A percentile compares a stretch with the other conserved stretches of the same genome.
Conservation (phyloP, 2,797 vertebrate genomes). For the Rhyacichthys aspro region DNA sequence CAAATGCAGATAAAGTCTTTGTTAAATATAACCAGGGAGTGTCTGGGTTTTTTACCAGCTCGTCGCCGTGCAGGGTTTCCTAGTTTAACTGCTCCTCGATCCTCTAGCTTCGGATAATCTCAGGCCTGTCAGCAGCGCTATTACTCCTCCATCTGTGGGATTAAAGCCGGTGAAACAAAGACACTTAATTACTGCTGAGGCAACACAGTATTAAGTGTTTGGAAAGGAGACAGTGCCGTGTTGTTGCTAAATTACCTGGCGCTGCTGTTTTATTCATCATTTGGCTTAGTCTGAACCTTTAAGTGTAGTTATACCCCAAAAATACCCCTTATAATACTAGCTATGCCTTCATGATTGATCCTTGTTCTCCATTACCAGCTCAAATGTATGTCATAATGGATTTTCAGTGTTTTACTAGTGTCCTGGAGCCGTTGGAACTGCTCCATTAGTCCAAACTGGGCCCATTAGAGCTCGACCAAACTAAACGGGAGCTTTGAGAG, state of each 20-base stretch:
- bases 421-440: conserved; percentile 51
- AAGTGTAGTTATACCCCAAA: not conserved
- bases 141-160: conserved; percentile 67
- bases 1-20: conserved; percentile 14
- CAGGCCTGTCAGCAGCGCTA: conserved; percentile 63
- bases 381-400: conserved; percentile 66
- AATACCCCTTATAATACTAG: conserved; percentile 1
- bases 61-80: conserved; percentile 5
- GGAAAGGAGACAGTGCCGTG: conserved; percentile 10
- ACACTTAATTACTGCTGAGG: conserved; percentile 71
- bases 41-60: not conserved
- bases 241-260: conserved; percentile 37
- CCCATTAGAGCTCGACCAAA: conserved; percentile 65
- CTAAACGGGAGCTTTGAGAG: conserved; percentile 66
- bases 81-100: conserved; percentile 16
- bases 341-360: conserved; percentile 38
- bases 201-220: conserved; percentile 41
- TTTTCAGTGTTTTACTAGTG: conserved; percentile 59
- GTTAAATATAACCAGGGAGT: conserved; percentile 1
- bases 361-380: conserved; percentile 56
- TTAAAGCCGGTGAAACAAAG: conserved; percentile 71
- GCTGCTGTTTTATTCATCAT: not conserved
- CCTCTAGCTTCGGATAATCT: conserved; percentile 62
- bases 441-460: conserved; percentile 66
- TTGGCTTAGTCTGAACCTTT: conserved; percentile 1